Evolutionary conservation across 2,113 vertebrate genomes (phyloP), one percentile per base, ranked within the genome.

Genomic region (Leptobrachium ailaonicum): DNA sequence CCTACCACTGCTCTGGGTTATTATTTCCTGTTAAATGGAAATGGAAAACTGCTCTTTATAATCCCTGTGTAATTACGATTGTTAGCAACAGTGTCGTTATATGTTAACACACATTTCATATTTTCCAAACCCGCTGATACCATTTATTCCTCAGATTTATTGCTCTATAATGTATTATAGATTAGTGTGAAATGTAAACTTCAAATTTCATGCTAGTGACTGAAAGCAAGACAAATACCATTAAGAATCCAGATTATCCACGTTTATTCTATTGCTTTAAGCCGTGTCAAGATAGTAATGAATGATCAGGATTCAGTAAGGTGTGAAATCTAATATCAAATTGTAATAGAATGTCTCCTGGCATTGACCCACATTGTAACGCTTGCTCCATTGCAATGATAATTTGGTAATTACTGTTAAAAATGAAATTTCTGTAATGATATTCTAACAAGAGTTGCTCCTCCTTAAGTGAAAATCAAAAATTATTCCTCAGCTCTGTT

Each of bases 41-140:
- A 83, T 70, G 75, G 47, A 71, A 82, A 80, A 71, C 78, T 62
- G 66, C 71, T 78, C 63, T 32, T 87, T 88, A 86, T 79, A 88
- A 86, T 83, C 75, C 68, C 0, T 0, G 60, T 12, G n/a, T 79
- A 86, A 88, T 87, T 83, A 82, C 79, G 82, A 73, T 2, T 66
- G 79, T 67, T 0, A 1, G 77, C 80, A 82, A 4, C 45, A 79
- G 4, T 10, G 73, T 66, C 83, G 79, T 70, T 53, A 78, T 56
- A 40, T 13, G 63, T 50, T 85, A 72, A 2, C 77, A 47, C 32
- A 10, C 70, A 8, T 13, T 82, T 66, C 62, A 64, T 14, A 3
- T 40, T 53, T 72, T 63, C 32, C 56, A 72, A 41, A 10, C 9
- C 63, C 69, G 20, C 67, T 71, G 58, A 78, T 41, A 71, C 64